Percentiles rank a stretch among this genome's conserved stretches.
These are phyloP conservation scores for Orthosia gothica DNA, from an alignment of 2,888 invertebrate genomes.

Conservation along the genomic window DNA sequence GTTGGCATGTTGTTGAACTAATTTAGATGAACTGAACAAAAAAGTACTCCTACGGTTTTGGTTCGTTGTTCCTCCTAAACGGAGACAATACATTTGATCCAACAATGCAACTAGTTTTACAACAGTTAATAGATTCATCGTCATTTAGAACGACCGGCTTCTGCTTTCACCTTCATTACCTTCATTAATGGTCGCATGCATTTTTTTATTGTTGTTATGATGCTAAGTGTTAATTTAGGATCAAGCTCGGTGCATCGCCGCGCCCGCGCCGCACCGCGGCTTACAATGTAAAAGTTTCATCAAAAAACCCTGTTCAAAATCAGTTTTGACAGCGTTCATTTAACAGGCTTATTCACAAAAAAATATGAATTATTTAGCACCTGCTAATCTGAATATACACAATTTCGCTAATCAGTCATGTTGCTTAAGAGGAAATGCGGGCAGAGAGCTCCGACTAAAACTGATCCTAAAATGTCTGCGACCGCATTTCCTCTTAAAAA, in stretches of 20 bases:
- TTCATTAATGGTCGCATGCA: constrained; percentile 5
- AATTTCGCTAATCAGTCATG: too few species aligned
- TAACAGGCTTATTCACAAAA: too few species aligned
- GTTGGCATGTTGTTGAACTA: too few species aligned
- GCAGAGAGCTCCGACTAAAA: too few species aligned
- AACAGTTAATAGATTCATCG: constrained; percentile 15
- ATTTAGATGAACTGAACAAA: too few species aligned
- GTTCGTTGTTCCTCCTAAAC: not conserved
- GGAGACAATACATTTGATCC: not conserved
- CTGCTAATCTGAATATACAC: too few species aligned
- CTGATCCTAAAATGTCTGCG: too few species aligned
- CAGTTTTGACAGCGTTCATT: not conserved
- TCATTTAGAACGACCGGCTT: constrained; percentile 19
- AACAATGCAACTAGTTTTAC: not conserved
- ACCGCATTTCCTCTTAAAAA: not conserved
- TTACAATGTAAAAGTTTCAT: not conserved
- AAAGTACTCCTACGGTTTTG: not conserved
- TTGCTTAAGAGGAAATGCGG: too few species aligned
- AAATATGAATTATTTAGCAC: too few species aligned
- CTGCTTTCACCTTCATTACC: constrained; percentile 54
- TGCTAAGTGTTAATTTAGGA: constrained; percentile 18
- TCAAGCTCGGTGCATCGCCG: constrained; percentile 1
- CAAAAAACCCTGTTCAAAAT: not conserved
- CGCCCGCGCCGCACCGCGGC: not conserved
- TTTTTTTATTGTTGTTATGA: constrained; percentile 21